A percentile compares a stretch with the other conserved stretches of the same genome.
Evolutionary conservation across 2,888 invertebrate species (phyloP).

Genomic region (Diaprepes abbreviatus): DNA sequence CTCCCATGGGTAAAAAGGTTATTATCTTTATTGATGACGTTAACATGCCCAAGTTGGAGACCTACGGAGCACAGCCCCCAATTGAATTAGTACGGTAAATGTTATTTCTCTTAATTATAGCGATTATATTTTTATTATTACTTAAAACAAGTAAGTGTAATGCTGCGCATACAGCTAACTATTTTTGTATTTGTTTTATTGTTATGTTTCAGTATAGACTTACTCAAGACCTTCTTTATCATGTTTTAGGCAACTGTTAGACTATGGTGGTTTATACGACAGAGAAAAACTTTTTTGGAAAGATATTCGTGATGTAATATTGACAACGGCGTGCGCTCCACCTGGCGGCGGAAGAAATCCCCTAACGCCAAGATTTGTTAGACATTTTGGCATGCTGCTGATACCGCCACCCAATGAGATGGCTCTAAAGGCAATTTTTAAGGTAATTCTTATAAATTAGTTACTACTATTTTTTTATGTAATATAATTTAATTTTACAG

Average conservation of each 20-base stretch:
- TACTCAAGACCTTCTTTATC: too few species aligned
- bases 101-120: too few species aligned
- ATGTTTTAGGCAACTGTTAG: conserved; percentile 76
- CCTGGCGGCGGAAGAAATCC: conserved; percentile 93
- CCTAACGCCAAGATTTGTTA: conserved; percentile 84
- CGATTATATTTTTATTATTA: too few species aligned
- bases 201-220: too few species aligned
- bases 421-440: conserved; percentile 85
- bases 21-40: conserved; percentile 92
- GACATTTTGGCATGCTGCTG: conserved; percentile 90
- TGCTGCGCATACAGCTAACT: too few species aligned
- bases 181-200: too few species aligned
- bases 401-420: conserved; percentile 85
- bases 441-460: too few species aligned
- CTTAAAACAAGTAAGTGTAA: too few species aligned
- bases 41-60: conserved; percentile 90
- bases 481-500: too few species aligned
- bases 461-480: too few species aligned
- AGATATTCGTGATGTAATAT: conserved; percentile 84
- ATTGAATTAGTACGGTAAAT: conserved; percentile 86
- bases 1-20: conserved; percentile 85
- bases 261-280: conserved; percentile 88
- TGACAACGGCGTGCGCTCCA: conserved; percentile 89
- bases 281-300: conserved; percentile 92
- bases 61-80: conserved; percentile 92